Evolutionary conservation across 2,888 invertebrate genomes (phyloP), one percentile per base, ranked within the genome.

Genomic region (Dioctria linearis): DNA sequence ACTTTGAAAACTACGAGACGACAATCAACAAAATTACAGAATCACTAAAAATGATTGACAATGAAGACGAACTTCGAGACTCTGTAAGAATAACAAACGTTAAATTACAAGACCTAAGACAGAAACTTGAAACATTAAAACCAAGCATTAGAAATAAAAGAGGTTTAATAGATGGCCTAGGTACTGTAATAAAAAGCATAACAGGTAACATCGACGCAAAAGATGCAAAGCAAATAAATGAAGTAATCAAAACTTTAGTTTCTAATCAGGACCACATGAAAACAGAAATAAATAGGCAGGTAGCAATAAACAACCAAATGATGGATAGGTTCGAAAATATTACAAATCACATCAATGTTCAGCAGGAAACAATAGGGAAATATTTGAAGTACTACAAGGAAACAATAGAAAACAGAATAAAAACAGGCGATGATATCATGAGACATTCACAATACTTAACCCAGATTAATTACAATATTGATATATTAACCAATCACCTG

Each of bases 291-390:
- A 79, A 67, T 11, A 66, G 51, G 54, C 80, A 83, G 65, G 13
- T 67, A 11, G 73, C 63, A 3, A 57, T 83, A 5, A 82, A 83
- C 40, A 82, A 78, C 9, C 63, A 76, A 49, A 83, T 83, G 80
- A 65, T 83, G 4, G 42, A 81, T n/a, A 63, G 81, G 39, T 82
- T 83, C 42, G 61, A 82, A 71, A 81, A 83, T 63, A 80, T 83
- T 51, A 83, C 83, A 6, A 80, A 80, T 9, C 81, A 82, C 40
- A 83, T 83, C 42, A 82, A 82, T 46, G 69, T 25, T 57, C 80
- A 82, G 65, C 82, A 83, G 73, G 39, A 73, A 11, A 43, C 73
- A 59, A 80, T 83, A 13, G 65, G 51, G 42, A 67, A 65, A n/a
- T 82, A 73, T 25, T 78, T 80, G 9, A 59, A 81, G n/a, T n/a